These are phyloP conservation scores for Portunus trituberculatus DNA, from an alignment of 1,140 invertebrate species.

Conservation along the genomic window DNA sequence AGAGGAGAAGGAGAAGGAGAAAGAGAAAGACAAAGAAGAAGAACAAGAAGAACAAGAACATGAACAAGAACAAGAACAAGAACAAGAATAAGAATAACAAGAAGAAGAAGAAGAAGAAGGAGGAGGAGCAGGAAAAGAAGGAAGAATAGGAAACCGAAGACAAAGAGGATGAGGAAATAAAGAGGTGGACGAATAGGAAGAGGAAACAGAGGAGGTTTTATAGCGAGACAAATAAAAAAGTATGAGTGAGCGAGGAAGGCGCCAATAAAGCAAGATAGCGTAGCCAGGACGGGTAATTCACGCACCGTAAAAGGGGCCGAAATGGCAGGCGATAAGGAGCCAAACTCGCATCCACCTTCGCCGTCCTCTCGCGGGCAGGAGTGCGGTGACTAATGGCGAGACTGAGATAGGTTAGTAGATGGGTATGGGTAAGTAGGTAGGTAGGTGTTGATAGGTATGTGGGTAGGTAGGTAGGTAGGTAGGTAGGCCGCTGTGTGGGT, in stretches of 20 bases:
- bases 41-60: background rate
- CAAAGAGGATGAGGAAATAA: background rate
- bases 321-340: conserved; percentile 9
- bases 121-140: background rate
- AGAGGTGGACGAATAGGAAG: background rate
- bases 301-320: background rate
- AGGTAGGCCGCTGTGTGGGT: too few species aligned
- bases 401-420: background rate
- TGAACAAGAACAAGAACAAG: background rate
- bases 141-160: background rate
- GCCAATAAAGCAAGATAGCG: background rate
- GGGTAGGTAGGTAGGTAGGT: too few species aligned
- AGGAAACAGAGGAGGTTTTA: background rate
- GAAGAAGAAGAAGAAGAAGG: background rate
- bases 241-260: background rate
- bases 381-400: background rate
- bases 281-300: background rate
- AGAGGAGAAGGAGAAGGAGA: background rate
- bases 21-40: background rate
- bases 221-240: background rate
- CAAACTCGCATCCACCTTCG: background rate
- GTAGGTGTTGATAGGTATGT: too few species aligned
- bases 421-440: too few species aligned
- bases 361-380: background rate
- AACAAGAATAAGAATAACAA: background rate